Percentiles rank a stretch among this genome's conserved stretches.
phyloP scores from a whole-genome alignment of 2,113 vertebrate genomes.

The Chloropsis hardwickii region DNA sequence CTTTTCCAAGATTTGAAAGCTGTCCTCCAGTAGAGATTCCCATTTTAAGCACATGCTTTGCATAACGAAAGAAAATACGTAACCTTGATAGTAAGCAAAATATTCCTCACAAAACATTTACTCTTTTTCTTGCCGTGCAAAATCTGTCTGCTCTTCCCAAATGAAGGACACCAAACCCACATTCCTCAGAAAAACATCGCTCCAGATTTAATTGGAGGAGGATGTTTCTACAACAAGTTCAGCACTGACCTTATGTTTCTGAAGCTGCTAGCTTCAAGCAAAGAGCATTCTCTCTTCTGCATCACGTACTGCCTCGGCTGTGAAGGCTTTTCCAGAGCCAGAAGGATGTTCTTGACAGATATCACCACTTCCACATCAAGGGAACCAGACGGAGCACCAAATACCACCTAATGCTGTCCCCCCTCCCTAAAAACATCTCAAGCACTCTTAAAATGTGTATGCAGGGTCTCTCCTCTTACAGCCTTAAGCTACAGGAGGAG shows the following conservation, averaged over 20 bases:
- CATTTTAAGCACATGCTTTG: conserved; percentile 10
- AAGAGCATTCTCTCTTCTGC: not conserved
- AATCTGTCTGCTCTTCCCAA: not conserved
- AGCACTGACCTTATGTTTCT: not conserved
- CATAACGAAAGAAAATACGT: not conserved
- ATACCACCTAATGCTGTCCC: fast-evolving
- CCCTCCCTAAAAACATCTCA: not conserved
- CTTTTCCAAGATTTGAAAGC: not conserved
- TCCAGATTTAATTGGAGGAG: not conserved
- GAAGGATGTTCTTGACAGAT: not conserved
- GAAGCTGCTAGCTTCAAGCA: not conserved
- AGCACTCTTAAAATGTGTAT: not conserved
- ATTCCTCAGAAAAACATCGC: not conserved
- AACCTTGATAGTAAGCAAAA: conserved; percentile 22
- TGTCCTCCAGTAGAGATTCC: not conserved
- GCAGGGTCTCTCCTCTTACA: not conserved
- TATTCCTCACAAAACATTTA: not conserved
- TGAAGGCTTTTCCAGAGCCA: not conserved
- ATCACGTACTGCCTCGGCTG: not conserved
- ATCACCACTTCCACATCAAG: not conserved
- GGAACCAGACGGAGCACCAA: not conserved
- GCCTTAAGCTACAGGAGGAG: not conserved
- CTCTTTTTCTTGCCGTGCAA: not conserved
- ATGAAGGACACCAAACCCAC: not conserved
- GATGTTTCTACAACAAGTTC: not conserved